Evolutionary conservation across 1,140 invertebrate genomes (phyloP).

Genomic region (Drosophila kepulauana): DNA sequence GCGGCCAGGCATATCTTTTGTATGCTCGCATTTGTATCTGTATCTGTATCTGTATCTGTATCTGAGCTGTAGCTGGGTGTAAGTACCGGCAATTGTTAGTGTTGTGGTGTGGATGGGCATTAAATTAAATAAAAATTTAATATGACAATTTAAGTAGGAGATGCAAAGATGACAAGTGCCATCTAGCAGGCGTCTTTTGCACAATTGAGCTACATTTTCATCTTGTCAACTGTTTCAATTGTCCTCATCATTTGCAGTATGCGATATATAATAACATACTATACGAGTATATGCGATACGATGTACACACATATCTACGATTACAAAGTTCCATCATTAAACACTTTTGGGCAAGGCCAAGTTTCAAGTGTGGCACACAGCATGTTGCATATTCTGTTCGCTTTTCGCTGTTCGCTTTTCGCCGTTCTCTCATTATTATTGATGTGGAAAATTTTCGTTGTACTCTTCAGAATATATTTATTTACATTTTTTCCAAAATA

Average conservation of each 20-base stretch:
- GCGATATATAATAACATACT: slow-evolving; percentile 16
- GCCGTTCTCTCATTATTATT: slow-evolving; percentile 17
- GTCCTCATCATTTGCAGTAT: slow-evolving; percentile 40
- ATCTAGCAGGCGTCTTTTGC: slow-evolving; percentile 44
- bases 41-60: slow-evolving; percentile 26
- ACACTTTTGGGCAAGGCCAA: slow-evolving; percentile 40
- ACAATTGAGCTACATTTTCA: slow-evolving; percentile 72
- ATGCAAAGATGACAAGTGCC: slow-evolving; percentile 65
- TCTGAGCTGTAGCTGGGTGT: slow-evolving; percentile 48
- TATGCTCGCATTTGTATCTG: slow-evolving; percentile 10
- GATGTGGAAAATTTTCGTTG: slow-evolving; percentile 7
- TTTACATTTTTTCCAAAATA: slow-evolving; percentile 37
- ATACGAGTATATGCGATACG: neutral
- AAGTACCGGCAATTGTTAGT: slow-evolving; percentile 73
- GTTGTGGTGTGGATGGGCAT: slow-evolving; percentile 53
- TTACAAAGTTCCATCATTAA: slow-evolving; percentile 28
- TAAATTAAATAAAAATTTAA: slow-evolving; percentile 83
- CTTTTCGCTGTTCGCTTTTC: neutral
- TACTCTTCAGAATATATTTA: slow-evolving; percentile 27
- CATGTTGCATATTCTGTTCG: slow-evolving; percentile 11
- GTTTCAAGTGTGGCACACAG: slow-evolving; percentile 33
- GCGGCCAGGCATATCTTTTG: slow-evolving; percentile 59
- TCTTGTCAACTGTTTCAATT: slow-evolving; percentile 58
- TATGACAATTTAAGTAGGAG: slow-evolving; percentile 78
- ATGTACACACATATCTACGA: neutral